These are phyloP conservation scores for Dromiciops gliroides DNA, from an alignment of 2,113 vertebrate species.

Conservation along the genomic window DNA sequence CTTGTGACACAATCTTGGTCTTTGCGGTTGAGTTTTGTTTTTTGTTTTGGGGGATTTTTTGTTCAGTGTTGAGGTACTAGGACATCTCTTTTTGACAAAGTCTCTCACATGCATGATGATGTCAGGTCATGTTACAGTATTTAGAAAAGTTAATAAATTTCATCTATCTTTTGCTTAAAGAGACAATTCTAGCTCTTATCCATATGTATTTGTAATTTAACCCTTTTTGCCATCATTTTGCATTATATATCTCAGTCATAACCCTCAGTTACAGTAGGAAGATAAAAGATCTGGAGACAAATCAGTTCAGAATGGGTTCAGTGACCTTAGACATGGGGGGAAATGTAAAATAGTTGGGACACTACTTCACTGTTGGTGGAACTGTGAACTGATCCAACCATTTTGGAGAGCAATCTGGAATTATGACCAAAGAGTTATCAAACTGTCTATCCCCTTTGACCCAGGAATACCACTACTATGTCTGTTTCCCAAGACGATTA, in stretches of 20 bases:
- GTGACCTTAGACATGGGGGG: neutral
- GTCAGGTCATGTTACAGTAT: neutral
- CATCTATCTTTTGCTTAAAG: neutral
- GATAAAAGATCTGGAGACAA: neutral
- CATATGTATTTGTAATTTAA: neutral
- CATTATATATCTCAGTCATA: neutral
- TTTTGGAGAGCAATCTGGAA: neutral
- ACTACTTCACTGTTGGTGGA: neutral
- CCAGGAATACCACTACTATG: too few relatives aligned
- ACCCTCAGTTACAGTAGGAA: neutral
- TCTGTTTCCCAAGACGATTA: too few relatives aligned
- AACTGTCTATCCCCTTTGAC: neutral
- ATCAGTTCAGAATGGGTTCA: neutral
- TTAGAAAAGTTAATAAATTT: neutral
- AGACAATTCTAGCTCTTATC: neutral
- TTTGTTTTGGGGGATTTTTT: too few relatives aligned
- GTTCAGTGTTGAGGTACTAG: too few relatives aligned
- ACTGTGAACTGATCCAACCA: neutral
- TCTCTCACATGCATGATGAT: neutral
- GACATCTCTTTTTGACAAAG: neutral
- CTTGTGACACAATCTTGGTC: neutral
- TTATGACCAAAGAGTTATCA: neutral
- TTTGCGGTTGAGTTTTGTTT: neutral
- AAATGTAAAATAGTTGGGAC: neutral
- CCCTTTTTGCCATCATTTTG: neutral